Base-by-base conservation (phyloP, 2,888 invertebrate genomes). In the Stenichneumon culpator region DNA sequence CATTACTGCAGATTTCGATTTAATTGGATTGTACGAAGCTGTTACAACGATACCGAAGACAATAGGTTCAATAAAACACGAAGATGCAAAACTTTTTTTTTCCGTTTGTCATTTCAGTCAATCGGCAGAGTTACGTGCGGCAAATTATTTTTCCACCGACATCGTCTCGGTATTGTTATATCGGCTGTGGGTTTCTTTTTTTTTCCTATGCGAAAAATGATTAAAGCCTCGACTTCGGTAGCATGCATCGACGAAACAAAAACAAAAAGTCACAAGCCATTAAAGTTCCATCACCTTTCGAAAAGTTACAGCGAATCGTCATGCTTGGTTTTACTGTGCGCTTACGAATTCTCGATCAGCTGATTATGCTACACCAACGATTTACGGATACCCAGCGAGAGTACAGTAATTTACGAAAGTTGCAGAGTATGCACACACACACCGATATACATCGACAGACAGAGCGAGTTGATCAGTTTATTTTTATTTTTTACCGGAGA, bases 381-480 rank as follows among this genome's bases (percentile, higher is more conserved):
- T 25, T 22, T 25, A 57, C 57, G 57, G 14, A 25, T 57, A 25
- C 57, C 57, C 57, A 22, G 19, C 57, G 57, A 57, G 57, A 57
- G 22, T 57, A 57, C 57, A 11, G 25, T 57, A 25, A 57, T 7
- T 57, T 25, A 57, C 57, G 57, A 57, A 11, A 54, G 22, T 57
- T 57, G 57, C 57, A 57, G 25, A 57, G 57, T 25, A 57, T 47
- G 44, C 44, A 47, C 22, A 25, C 57, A 25, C 25, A 57, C 57
- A 57, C 19, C 6, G 19, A 52, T 57, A 57, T 25, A 57, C 57
- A 57, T 57, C 25, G 57, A 57, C 9, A 54, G 22, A 54, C 4
- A 57, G 57, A 57, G 57, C 57, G 57, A 57, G 57, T 57, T 57
- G 57, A 57, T 57, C 14, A 57, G 25, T 25, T 57, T 11, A 9